Evolutionary conservation across 2,797 vertebrate genomes (phyloP).

Genomic region (Cuculus canorus): DNA sequence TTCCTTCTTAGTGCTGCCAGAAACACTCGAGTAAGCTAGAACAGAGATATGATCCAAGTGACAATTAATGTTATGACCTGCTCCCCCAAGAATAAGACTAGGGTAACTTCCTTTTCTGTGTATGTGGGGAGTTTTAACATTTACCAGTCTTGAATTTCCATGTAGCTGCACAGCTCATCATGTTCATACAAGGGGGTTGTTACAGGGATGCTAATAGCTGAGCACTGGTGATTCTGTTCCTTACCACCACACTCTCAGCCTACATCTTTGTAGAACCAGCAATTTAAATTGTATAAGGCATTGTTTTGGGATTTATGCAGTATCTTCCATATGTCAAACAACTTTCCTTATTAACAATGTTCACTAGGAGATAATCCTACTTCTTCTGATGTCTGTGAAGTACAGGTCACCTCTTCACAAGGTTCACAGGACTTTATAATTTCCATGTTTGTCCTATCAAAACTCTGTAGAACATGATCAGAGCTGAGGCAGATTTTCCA

Average conservation of each 20-base stretch:
- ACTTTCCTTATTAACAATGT: neutral
- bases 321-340: neutral
- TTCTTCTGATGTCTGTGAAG: neutral
- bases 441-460: neutral
- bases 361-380: neutral
- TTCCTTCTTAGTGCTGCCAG: neutral
- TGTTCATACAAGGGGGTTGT: neutral
- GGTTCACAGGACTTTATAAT: neutral
- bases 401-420: neutral
- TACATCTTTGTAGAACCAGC: neutral
- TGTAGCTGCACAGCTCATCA: neutral
- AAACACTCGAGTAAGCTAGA: neutral
- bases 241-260: neutral
- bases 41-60: neutral
- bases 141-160: neutral
- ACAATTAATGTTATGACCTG: neutral
- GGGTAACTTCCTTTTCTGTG: neutral
- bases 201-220: neutral
- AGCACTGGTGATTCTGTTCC: neutral
- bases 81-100: neutral
- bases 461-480: neutral
- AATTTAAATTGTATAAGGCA: neutral
- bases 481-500: neutral
- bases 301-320: neutral
- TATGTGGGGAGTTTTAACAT: neutral